These are phyloP conservation scores for Delphinapterus leucas DNA, from an alignment of 2,113 vertebrate genomes.

Conservation along the genomic window DNA sequence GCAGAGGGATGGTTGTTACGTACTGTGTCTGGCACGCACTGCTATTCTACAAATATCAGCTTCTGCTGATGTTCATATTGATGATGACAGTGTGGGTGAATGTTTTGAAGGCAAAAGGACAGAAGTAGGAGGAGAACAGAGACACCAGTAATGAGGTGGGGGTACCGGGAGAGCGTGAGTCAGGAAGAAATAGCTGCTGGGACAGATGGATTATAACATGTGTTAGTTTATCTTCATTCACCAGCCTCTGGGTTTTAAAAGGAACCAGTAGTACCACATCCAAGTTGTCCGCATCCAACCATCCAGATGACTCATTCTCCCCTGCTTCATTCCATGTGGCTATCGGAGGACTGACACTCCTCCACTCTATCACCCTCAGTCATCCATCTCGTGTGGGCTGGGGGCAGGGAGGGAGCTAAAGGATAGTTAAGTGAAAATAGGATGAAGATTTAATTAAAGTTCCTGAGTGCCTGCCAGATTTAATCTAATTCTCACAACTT, in stretches of 20 bases:
- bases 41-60: background rate
- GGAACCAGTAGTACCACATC: background rate
- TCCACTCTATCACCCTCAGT: background rate
- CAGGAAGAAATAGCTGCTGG: constrained; percentile 1
- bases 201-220: background rate
- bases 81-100: background rate
- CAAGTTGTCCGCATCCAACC: background rate
- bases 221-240: background rate
- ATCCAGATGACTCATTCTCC: background rate
- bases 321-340: fast-evolving
- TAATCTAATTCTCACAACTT: background rate
- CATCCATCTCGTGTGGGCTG: background rate
- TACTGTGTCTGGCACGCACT: background rate
- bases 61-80: background rate
- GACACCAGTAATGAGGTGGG: background rate
- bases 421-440: background rate
- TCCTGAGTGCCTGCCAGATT: background rate
- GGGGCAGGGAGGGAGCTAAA: background rate
- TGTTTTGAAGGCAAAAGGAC: constrained; percentile 25
- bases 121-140: background rate
- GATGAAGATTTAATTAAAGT: background rate
- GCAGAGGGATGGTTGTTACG: background rate
- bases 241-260: background rate
- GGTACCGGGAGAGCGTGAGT: background rate
- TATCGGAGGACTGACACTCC: fast-evolving